Base-by-base conservation (phyloP, 2,888 invertebrate species). In the Amblyjoppa proteus region DNA sequence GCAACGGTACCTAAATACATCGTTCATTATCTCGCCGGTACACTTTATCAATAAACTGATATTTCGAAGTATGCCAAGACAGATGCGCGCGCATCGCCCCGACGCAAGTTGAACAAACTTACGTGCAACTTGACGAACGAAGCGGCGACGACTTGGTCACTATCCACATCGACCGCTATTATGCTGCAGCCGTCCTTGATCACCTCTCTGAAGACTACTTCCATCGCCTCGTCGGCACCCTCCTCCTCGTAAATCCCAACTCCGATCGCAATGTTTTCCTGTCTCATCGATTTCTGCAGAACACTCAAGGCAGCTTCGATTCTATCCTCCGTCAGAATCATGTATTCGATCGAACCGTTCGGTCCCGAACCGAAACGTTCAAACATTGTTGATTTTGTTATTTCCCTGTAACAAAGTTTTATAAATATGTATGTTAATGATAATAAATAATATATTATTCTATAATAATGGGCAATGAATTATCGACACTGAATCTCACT, bases 41-140 rank as follows among this genome's bases (percentile, higher is more conserved):
- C 28, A 20, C 28, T 61, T 61, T 41, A 58, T 70, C 58, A 69
- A 69, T 64, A 6, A 7, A 6, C 25, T 38, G 61, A 79, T 61
- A 49, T 45, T 25, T 20, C 38, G 61, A 70, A 58, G 28, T 25
- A 11, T 75, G 28, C 5, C 49, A 61, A 49, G 31, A n/a, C 9
- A 16, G 45, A 3, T n/a, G 28, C 7, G 16, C 31, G 16, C 28
- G 45, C 0, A 16, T 61, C 28, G 61, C 16, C 38, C 9, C 28
- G 28, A 56, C 56, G 3, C 20, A 74, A 6, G 28, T 56, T 34
- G 38, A 74, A 64, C 49, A 69, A 38, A 88, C 83, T 90, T 92
- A 96, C 97, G 94, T 96, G 96, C 84, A 97, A 92, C 94, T 97
- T 97, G 93, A 97, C 97, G 91, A 97, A 96, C 1, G 95, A 92